Conservation (phyloP, 2,797 vertebrate species). For the Sciurus vulgaris region DNA sequence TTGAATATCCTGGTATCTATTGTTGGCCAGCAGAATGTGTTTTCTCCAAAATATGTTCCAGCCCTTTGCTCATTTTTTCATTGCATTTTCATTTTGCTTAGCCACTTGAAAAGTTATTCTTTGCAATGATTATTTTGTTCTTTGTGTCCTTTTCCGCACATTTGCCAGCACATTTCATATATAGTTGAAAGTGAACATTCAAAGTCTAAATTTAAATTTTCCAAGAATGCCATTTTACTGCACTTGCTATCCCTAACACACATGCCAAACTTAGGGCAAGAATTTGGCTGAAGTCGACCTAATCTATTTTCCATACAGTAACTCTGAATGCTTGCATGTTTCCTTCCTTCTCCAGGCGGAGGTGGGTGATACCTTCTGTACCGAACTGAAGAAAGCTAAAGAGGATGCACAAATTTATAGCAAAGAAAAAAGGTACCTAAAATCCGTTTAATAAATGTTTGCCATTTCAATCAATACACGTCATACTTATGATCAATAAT, state of each 20-base stretch:
- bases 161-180: not conserved
- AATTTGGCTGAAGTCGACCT: not conserved
- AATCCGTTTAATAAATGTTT: not conserved
- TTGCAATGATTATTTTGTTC: not conserved
- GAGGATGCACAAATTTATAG: not conserved
- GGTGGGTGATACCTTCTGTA: not conserved
- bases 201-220: not conserved
- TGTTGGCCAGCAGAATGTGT: not conserved
- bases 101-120: not conserved
- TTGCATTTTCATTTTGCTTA: not conserved
- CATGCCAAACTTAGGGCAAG: not conserved
- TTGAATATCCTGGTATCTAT: not conserved
- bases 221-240: not conserved
- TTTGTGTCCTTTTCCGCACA: not conserved
- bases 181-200: not conserved
- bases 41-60: not conserved
- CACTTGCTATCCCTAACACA: not conserved
- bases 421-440: not conserved
- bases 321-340: not conserved
- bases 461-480: not conserved
- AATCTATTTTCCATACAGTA: constrained; percentile 2
- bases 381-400: not conserved
- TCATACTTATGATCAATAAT: not conserved
- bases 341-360: not conserved
- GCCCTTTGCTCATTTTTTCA: not conserved